Percentiles rank a stretch among this genome's conserved stretches.
Conservation (phyloP, 2,888 invertebrate species). For the Drosophila paranaensis region DNA sequence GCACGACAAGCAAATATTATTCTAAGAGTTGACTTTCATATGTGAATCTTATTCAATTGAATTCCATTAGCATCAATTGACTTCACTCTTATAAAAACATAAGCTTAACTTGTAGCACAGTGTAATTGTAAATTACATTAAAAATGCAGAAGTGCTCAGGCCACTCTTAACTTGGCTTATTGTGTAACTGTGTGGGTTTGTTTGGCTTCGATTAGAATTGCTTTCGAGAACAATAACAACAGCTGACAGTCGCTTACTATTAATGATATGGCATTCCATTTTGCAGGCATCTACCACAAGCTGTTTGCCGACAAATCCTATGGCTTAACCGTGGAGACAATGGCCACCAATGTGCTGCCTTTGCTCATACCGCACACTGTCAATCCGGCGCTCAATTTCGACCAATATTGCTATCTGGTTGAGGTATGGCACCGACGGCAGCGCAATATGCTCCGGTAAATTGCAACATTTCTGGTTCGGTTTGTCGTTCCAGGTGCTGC, state of each 20-base stretch:
- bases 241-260: constrained; percentile 5
- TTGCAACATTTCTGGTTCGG: constrained; percentile 1
- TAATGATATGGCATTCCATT: constrained; percentile 28
- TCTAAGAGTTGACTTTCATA: too few species aligned
- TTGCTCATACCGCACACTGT: constrained; percentile 96
- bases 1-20: background rate
- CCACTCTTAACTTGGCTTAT: background rate
- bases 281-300: constrained; percentile 94
- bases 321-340: constrained; percentile 94
- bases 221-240: background rate
- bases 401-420: constrained; percentile 91
- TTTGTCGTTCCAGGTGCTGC: constrained; percentile 87
- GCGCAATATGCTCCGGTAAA: background rate
- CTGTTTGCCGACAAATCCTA: constrained; percentile 96
- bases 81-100: too few species aligned
- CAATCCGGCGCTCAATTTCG: constrained; percentile 93
- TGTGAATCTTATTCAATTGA: background rate
- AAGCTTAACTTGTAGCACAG: background rate
- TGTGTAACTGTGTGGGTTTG: background rate
- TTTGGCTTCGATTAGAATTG: constrained; percentile 8
- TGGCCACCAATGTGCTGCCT: constrained; percentile 97
- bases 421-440: constrained; percentile 85
- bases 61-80: background rate
- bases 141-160: background rate
- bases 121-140: background rate